Percentiles rank a stretch among this genome's conserved stretches.
These are phyloP conservation scores for Antheraea mylitta DNA, from an alignment of 1,140 invertebrate genomes.

Conservation along the genomic window DNA sequence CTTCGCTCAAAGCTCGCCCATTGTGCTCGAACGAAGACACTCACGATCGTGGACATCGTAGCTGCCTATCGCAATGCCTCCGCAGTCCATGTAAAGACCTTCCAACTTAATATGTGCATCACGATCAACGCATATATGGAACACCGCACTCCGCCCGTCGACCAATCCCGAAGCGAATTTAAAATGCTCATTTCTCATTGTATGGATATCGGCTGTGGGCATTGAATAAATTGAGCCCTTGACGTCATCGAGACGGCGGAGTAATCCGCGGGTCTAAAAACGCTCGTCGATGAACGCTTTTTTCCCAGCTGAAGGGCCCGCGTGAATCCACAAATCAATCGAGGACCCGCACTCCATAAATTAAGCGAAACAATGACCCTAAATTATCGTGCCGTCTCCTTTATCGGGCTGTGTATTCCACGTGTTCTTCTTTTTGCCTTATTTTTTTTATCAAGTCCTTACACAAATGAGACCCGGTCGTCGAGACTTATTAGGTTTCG, in stretches of 20 bases:
- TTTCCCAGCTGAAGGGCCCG: constrained; percentile 31
- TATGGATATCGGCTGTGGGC: constrained; percentile 68
- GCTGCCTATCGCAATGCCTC: constrained; percentile 51
- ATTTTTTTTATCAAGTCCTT: constrained; percentile 62
- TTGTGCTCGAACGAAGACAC: constrained; percentile 51
- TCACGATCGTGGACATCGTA: constrained; percentile 65
- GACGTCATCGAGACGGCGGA: constrained; percentile 34
- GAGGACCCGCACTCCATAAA: constrained; percentile 71
- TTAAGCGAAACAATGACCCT: constrained; percentile 76
- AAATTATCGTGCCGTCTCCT: constrained; percentile 71
- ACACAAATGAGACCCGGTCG: constrained; percentile 70
- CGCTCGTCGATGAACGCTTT: constrained; percentile 1
- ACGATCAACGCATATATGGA: constrained; percentile 68
- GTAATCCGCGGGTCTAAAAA: constrained; percentile 7
- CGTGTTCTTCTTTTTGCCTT: not conserved
- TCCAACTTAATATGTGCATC: constrained; percentile 75
- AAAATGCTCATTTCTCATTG: constrained; percentile 64
- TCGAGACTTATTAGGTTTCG: constrained; percentile 71
- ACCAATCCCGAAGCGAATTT: constrained; percentile 71
- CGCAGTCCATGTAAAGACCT: constrained; percentile 61
- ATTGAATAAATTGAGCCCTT: constrained; percentile 70
- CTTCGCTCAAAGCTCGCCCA: constrained; percentile 40
- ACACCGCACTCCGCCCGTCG: constrained; percentile 54
- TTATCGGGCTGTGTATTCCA: constrained; percentile 62
- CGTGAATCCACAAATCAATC: constrained; percentile 71